Conservation (phyloP, 2,113 vertebrate species). For the Apaloderma vittatum region DNA sequence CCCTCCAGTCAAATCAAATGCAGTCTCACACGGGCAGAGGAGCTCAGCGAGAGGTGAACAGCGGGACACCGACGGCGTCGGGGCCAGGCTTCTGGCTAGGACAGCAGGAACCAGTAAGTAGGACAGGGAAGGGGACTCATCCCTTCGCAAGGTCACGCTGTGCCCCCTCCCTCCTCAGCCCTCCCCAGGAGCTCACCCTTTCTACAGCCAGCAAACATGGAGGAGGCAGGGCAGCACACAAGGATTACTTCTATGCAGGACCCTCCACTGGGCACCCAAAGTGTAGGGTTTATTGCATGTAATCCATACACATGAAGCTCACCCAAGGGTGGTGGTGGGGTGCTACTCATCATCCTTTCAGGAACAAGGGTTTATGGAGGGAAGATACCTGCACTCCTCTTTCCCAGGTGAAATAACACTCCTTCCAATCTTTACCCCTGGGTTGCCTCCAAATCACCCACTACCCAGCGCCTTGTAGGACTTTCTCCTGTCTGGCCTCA, state of each 20-base stretch:
- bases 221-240: accelerated
- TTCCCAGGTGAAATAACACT: neutral
- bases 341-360: neutral
- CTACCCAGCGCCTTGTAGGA: neutral
- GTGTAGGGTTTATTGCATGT: neutral
- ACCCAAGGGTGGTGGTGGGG: accelerated
- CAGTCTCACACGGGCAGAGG: neutral
- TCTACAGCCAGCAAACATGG: neutral
- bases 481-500: neutral
- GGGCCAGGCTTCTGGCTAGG: constrained; percentile 12
- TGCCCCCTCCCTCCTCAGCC: neutral
- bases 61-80: neutral
- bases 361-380: neutral
- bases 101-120: constrained; percentile 24
- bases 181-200: neutral
- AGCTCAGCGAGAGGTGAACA: constrained; percentile 18
- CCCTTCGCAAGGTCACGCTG: neutral
- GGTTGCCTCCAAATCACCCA: neutral
- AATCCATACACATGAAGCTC: neutral
- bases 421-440: accelerated
- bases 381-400: neutral
- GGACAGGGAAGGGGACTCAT: neutral
- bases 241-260: neutral
- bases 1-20: constrained; percentile 43
- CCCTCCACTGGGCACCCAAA: accelerated